Percentiles rank a stretch among this genome's conserved stretches.
Evolutionary conservation across 2,113 vertebrate genomes (phyloP).

Genomic region (Ceyx cyanopectus): DNA sequence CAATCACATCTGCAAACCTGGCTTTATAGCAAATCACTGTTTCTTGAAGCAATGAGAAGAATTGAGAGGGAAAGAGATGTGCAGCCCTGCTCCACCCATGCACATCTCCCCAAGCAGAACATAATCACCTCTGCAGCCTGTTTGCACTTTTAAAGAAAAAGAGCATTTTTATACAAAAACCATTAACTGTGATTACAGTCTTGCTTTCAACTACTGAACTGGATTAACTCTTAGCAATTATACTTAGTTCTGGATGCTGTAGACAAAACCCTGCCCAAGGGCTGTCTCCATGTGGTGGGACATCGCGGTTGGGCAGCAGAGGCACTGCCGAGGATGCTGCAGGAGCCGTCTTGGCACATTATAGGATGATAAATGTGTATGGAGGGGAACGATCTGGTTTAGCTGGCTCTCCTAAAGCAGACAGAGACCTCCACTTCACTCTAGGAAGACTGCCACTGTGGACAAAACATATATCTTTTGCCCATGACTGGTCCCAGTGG

Average conservation of each 20-base stretch:
- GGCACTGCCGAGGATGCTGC: neutral
- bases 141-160: neutral
- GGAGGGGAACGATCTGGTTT: slow-evolving; percentile 80
- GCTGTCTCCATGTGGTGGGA: neutral
- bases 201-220: neutral
- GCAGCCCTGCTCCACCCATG: neutral
- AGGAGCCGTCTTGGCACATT: accelerated
- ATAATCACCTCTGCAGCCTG: neutral
- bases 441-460: slow-evolving; percentile 73
- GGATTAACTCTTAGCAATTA: slow-evolving; percentile 3
- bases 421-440: slow-evolving; percentile 81
- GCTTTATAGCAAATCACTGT: slow-evolving; percentile 9
- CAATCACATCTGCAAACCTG: slow-evolving; percentile 19
- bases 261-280: neutral
- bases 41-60: neutral
- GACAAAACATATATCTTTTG: slow-evolving; percentile 75
- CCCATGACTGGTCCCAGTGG: slow-evolving; percentile 13
- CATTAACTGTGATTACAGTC: neutral
- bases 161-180: neutral
- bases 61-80: neutral
- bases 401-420: slow-evolving; percentile 71
- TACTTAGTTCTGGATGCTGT: neutral
- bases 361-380: neutral
- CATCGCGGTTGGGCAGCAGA: neutral
- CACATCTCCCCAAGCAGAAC: neutral